Evolutionary conservation across 2,888 invertebrate genomes (phyloP).

Genomic region (Stenchaetothrips biformis): DNA sequence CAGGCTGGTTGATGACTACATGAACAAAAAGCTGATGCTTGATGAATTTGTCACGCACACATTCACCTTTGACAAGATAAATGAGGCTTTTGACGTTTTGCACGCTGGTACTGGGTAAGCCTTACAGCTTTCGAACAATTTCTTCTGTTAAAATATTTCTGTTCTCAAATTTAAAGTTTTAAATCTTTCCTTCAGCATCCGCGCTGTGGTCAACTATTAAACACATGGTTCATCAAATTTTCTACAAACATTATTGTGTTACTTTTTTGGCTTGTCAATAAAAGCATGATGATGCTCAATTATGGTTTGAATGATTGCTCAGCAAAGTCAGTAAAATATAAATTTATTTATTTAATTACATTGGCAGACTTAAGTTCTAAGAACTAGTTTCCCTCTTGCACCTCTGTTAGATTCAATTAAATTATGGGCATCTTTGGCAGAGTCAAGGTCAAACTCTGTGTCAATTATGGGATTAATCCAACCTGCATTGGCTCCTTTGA

Average conservation of each 20-base stretch:
- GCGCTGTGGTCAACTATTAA: too few relatives aligned
- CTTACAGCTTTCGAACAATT: neutral
- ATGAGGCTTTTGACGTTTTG: slow-evolving; percentile 88
- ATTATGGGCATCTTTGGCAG: slow-evolving; percentile 12
- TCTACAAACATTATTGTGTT: too few relatives aligned
- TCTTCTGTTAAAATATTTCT: neutral
- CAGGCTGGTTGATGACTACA: slow-evolving; percentile 77
- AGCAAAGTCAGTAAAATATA: too few relatives aligned
- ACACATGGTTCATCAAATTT: too few relatives aligned
- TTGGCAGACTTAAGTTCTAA: neutral
- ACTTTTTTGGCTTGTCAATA: too few relatives aligned
- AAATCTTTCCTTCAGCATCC: too few relatives aligned
- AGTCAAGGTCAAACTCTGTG: neutral
- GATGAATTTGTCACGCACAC: slow-evolving; percentile 92
- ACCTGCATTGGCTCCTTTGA: neutral
- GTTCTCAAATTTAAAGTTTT: too few relatives aligned
- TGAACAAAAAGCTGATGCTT: slow-evolving; percentile 73
- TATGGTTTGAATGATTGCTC: too few relatives aligned
- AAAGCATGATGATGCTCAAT: too few relatives aligned
- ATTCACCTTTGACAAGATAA: slow-evolving; percentile 72
- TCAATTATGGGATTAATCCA: neutral
- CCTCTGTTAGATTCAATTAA: neutral
- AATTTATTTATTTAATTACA: too few relatives aligned
- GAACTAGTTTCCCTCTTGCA: slow-evolving; percentile 28
- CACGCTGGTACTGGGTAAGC: slow-evolving; percentile 63